phyloP scores from a whole-genome alignment of 2,797 vertebrate genomes.

The Manis javanica region DNA sequence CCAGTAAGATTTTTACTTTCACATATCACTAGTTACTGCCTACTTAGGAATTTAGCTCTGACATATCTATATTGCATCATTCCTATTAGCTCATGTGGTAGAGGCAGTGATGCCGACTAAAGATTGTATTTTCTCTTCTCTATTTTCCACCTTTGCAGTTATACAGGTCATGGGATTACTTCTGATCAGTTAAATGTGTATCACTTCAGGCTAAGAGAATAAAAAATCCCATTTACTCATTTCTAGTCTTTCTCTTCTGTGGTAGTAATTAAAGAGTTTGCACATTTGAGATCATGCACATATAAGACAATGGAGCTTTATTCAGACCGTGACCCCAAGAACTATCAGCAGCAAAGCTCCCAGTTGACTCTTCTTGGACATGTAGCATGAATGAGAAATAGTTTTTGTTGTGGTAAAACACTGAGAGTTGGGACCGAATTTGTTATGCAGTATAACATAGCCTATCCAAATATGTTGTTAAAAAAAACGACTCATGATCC shows the following conservation, averaged over 20 bases:
- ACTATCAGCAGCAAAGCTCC: neutral
- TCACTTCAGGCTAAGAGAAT: neutral
- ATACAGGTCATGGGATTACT: neutral
- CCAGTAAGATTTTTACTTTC: neutral
- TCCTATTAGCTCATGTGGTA: neutral
- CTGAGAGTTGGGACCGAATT: neutral
- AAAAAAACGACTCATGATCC: neutral
- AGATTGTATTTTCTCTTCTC: neutral
- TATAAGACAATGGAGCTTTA: neutral
- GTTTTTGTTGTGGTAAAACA: neutral
- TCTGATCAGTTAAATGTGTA: neutral
- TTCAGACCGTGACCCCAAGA: neutral
- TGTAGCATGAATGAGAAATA: neutral
- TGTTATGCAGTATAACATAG: neutral
- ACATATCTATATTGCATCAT: neutral
- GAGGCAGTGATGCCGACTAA: neutral
- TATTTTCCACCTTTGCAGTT: neutral
- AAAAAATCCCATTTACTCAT: neutral
- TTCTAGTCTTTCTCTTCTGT: neutral
- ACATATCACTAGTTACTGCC: neutral
- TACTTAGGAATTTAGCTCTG: neutral
- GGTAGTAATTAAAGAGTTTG: neutral
- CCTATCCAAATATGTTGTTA: neutral
- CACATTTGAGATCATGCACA: neutral
- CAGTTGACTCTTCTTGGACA: neutral